Evolutionary conservation across 2,888 invertebrate genomes (phyloP).

Genomic region (Acheta domesticus): DNA sequence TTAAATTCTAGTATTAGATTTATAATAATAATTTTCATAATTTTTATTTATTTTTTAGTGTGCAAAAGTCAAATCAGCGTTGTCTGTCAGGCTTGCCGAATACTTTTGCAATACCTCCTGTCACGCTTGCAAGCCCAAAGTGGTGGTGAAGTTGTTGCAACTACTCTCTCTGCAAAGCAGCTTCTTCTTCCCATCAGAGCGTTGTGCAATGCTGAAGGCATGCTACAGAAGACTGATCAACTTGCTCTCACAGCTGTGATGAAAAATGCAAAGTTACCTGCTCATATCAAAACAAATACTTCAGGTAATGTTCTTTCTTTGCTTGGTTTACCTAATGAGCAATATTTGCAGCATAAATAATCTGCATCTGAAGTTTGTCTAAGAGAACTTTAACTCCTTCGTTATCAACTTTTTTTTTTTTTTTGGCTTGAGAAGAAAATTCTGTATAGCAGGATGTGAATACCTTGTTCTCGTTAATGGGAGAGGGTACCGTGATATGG

Average conservation of each 20-base stretch:
- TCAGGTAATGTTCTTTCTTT: conserved; percentile 44
- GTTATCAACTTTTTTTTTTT: too few species aligned
- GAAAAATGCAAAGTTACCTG: conserved; percentile 69
- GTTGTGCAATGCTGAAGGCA: conserved; percentile 67
- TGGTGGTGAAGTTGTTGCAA: conserved; percentile 44
- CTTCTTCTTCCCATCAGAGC: conserved; percentile 65
- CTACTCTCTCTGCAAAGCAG: conserved; percentile 54
- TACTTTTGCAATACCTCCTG: conserved; percentile 64
- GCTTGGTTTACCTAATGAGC: too few species aligned
- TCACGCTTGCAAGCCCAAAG: conserved; percentile 45
- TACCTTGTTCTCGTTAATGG: too few species aligned
- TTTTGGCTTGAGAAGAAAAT: too few species aligned
- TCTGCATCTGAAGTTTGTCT: too few species aligned
- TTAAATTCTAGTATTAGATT: background rate
- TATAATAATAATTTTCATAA: too few species aligned
- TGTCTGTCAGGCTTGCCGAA: conserved; percentile 65
- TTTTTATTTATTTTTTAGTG: conserved; percentile 52
- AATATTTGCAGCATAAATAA: too few species aligned
- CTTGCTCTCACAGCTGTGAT: conserved; percentile 71
- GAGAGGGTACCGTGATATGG: too few species aligned
- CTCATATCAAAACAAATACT: conserved; percentile 49
- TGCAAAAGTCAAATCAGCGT: conserved; percentile 64
- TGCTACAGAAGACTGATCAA: conserved; percentile 72
- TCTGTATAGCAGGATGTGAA: too few species aligned
- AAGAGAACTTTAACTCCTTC: too few species aligned